Evolutionary conservation across 1,140 invertebrate genomes (phyloP).

Genomic region (Drosophila parvula): DNA sequence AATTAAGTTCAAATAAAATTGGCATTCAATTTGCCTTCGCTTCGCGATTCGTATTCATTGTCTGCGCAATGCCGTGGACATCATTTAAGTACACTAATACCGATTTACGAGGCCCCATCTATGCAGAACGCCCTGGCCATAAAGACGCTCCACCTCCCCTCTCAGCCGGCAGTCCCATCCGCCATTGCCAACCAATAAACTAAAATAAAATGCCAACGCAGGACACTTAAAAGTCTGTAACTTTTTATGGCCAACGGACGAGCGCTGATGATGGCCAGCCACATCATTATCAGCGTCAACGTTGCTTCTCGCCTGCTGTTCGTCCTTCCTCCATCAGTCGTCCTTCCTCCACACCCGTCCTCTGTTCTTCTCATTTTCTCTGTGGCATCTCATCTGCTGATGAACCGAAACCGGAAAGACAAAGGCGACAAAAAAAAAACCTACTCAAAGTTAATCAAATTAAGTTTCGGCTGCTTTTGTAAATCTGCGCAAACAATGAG

Average conservation of each 20-base stretch:
- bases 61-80: conserved; percentile 39
- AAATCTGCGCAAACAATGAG: conserved; percentile 63
- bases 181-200: conserved; percentile 61
- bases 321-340: conserved; percentile 15
- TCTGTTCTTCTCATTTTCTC: conserved; percentile 16
- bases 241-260: conserved; percentile 50
- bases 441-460: conserved; percentile 78
- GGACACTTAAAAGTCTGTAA: conserved; percentile 69
- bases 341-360: conserved; percentile 4
- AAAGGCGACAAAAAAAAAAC: conserved; percentile 52
- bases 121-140: conserved; percentile 53
- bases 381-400: conserved; percentile 38
- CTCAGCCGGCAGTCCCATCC: conserved; percentile 34
- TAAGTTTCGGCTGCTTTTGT: conserved; percentile 70
- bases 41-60: conserved; percentile 38
- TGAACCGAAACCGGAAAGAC: conserved; percentile 69
- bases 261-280: conserved; percentile 57
- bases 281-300: conserved; percentile 70
- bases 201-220: conserved; percentile 64
- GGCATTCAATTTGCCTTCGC: conserved; percentile 48
- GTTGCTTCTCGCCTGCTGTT: conserved; percentile 15
- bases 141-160: conserved; percentile 37
- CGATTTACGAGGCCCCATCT: conserved; percentile 61
- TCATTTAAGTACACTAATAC: conserved; percentile 65
- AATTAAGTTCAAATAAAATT: conserved; percentile 67